Evolutionary conservation across 2,888 invertebrate species (phyloP).

Genomic region (Hyalella azteca): DNA sequence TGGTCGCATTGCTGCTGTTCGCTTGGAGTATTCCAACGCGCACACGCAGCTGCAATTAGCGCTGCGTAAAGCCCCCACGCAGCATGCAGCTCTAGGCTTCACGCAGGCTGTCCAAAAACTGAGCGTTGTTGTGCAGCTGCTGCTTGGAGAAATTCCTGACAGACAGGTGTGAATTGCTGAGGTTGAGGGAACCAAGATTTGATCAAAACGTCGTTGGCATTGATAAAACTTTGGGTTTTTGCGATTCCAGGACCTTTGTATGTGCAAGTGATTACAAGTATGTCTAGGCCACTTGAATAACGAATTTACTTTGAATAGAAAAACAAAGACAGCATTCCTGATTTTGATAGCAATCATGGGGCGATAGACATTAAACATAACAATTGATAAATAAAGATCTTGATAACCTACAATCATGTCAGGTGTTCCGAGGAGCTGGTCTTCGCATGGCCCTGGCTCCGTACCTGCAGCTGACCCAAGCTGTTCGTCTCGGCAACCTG

Average conservation of each 20-base stretch:
- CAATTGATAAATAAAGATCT: too few species aligned
- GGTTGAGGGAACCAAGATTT: too few species aligned
- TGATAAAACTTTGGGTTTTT: too few species aligned
- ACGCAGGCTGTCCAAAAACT: constrained; percentile 95
- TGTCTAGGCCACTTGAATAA: too few species aligned
- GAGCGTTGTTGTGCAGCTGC: constrained; percentile 89
- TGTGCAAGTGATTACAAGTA: too few species aligned
- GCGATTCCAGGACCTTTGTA: too few species aligned
- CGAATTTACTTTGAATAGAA: too few species aligned
- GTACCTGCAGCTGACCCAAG: constrained; percentile 96
- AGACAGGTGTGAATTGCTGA: constrained; percentile 65
- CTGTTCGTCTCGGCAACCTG: constrained; percentile 91
- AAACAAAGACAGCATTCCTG: too few species aligned
- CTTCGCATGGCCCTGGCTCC: constrained; percentile 88
- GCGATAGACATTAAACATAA: too few species aligned
- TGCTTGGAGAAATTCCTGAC: constrained; percentile 97
- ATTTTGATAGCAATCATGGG: too few species aligned
- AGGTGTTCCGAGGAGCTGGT: constrained; percentile 90
- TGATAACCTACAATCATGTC: too few species aligned
- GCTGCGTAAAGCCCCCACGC: constrained; percentile 89
- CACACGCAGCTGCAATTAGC: constrained; percentile 93
- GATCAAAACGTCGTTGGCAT: too few species aligned
- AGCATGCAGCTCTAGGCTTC: constrained; percentile 97
- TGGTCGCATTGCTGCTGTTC: constrained; percentile 97
- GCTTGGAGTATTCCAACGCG: constrained; percentile 95